A percentile compares a stretch with the other conserved stretches of the same genome.
Evolutionary conservation across 2,797 vertebrate species (phyloP).

Genomic region (Vespertilio murinus): DNA sequence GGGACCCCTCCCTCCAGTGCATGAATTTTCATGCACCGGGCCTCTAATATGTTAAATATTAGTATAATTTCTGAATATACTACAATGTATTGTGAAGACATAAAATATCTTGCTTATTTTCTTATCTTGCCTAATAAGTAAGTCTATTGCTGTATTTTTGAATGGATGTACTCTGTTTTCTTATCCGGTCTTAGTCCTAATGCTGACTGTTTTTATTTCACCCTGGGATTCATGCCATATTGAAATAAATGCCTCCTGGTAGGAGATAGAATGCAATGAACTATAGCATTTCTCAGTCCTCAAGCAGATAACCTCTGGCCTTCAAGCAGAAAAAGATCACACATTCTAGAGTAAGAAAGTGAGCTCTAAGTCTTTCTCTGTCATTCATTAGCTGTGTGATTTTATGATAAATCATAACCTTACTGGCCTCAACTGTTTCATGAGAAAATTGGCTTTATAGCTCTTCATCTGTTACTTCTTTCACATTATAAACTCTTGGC

Average conservation of each 20-base stretch:
- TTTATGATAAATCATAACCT: neutral
- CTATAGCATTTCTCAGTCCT: neutral
- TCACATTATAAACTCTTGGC: neutral
- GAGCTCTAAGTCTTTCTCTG: neutral
- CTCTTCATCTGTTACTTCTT: neutral
- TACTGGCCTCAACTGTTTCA: neutral
- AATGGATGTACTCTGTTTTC: neutral
- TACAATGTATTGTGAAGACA: conserved; percentile 66
- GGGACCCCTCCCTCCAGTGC: too few species aligned
- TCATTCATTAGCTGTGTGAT: neutral
- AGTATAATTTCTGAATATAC: conserved; percentile 76
- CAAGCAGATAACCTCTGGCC: neutral
- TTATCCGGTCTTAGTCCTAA: neutral
- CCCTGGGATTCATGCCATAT: neutral
- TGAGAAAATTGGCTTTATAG: neutral
- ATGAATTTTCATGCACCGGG: too few species aligned
- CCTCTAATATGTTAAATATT: conserved; percentile 68
- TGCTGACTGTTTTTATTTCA: neutral
- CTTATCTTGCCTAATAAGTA: neutral
- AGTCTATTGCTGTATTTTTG: neutral
- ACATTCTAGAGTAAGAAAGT: neutral
- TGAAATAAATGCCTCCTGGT: neutral
- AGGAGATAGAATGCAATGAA: neutral
- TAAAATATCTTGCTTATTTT: conserved; percentile 47
- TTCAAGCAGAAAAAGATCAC: neutral